Conservation (phyloP, 2,797 vertebrate species). For the Sternotherus odoratus region DNA sequence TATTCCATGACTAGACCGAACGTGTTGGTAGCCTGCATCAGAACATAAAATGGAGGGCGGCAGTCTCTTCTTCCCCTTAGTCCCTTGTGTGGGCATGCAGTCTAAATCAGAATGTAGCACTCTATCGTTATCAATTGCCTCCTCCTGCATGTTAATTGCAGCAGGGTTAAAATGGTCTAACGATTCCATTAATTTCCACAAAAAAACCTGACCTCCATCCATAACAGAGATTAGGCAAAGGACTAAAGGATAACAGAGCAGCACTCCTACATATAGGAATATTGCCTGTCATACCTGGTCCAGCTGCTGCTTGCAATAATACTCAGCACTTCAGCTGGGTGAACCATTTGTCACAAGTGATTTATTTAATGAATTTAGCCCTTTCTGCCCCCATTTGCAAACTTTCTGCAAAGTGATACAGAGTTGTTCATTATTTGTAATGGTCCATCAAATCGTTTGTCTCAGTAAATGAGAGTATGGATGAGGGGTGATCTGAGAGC, state of each 20-base stretch:
- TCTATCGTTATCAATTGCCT: conserved; percentile 52
- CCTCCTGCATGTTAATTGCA: conserved; percentile 54
- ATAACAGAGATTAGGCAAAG: conserved; percentile 57
- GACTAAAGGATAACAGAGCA: conserved; percentile 48
- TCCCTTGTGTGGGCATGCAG: conserved; percentile 30
- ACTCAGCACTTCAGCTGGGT: conserved; percentile 52
- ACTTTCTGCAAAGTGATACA: conserved; percentile 33
- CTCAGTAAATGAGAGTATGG: conserved; percentile 16
- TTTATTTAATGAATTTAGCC: conserved; percentile 67
- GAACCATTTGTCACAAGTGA: conserved; percentile 62
- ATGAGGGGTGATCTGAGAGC: neutral
- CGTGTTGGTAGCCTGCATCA: neutral
- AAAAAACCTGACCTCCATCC: conserved; percentile 53
- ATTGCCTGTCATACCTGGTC: conserved; percentile 47
- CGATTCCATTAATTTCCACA: conserved; percentile 59
- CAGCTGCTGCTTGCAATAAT: conserved; percentile 71
- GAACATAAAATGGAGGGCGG: neutral
- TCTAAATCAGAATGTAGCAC: conserved; percentile 41
- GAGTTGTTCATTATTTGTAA: neutral
- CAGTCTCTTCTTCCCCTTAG: conserved; percentile 2
- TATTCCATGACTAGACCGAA: neutral
- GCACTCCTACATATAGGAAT: conserved; percentile 63
- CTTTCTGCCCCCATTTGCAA: conserved; percentile 44
- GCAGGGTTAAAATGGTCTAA: conserved; percentile 65
- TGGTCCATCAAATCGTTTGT: conserved; percentile 34